Percentiles rank a stretch among this genome's conserved stretches.
Conservation (phyloP, 2,888 invertebrate genomes). For the Apamea epomidion region DNA sequence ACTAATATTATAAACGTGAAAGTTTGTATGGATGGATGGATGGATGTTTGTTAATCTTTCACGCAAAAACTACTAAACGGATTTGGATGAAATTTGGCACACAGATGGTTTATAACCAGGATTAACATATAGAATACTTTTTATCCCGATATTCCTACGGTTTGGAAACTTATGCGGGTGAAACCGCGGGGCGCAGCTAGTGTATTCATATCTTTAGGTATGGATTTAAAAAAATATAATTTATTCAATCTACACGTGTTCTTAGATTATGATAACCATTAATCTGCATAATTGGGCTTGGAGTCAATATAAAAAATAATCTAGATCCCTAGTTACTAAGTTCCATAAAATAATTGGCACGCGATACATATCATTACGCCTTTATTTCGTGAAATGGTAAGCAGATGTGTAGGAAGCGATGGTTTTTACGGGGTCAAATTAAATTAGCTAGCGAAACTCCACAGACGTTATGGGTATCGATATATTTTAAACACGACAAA, state of each 20-base stretch:
- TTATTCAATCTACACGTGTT: background rate
- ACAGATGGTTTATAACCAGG: no score
- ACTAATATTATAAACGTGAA: no score
- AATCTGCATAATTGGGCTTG: conserved; percentile 1
- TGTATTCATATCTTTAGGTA: conserved; percentile 13
- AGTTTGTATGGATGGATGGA: no score
- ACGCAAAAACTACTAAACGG: no score
- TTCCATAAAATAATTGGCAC: background rate
- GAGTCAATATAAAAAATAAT: conserved; percentile 4
- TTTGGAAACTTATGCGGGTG: no score
- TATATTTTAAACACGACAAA: background rate
- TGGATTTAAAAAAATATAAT: conserved; percentile 11
- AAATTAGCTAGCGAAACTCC: background rate
- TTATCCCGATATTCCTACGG: no score
- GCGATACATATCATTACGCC: background rate
- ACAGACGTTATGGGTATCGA: background rate
- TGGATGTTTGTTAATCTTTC: no score
- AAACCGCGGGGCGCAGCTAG: no score
- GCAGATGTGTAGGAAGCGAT: background rate
- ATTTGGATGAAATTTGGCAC: no score
- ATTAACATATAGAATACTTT: no score
- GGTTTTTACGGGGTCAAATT: background rate
- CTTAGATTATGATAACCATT: conserved; percentile 3
- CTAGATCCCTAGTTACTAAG: background rate
- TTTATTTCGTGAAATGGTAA: background rate